These are phyloP conservation scores for Galleria mellonella DNA, from an alignment of 1,140 invertebrate species.

Conservation along the genomic window DNA sequence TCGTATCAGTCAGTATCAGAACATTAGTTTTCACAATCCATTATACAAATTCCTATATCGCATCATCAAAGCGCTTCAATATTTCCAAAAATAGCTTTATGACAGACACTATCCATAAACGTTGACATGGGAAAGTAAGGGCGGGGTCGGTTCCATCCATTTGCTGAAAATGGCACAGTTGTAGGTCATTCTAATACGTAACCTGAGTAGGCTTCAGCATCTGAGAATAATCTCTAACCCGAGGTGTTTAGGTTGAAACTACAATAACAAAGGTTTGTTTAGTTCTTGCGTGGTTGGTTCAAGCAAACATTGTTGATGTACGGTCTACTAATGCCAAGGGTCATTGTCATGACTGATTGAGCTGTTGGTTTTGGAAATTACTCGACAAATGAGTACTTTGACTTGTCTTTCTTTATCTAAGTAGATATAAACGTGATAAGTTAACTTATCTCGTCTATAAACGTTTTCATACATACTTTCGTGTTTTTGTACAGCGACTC, in stretches of 20 bases:
- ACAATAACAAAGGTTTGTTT: too few relatives aligned
- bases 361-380: not conserved
- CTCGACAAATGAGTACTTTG: not conserved
- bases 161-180: conserved; percentile 33
- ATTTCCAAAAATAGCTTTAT: not conserved
- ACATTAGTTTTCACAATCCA: too few relatives aligned
- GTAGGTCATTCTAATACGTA: conserved; percentile 15
- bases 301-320: conserved; percentile 23
- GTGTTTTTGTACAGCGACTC: too few relatives aligned
- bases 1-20: too few relatives aligned
- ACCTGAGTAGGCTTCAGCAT: conserved; percentile 1
- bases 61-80: not conserved
- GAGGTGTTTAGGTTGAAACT: too few relatives aligned
- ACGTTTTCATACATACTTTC: too few relatives aligned
- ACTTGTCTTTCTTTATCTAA: not conserved
- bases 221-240: not conserved
- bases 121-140: conserved; percentile 23
- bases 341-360: conserved; percentile 20
- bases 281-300: conserved; percentile 10
- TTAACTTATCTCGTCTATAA: too few relatives aligned
- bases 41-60: too few relatives aligned
- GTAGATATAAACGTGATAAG: too few relatives aligned
- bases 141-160: conserved; percentile 19
- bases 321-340: conserved; percentile 29
- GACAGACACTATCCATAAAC: conserved; percentile 1